Conservation (phyloP, 2,797 vertebrate species). For the Anabas testudineus region DNA sequence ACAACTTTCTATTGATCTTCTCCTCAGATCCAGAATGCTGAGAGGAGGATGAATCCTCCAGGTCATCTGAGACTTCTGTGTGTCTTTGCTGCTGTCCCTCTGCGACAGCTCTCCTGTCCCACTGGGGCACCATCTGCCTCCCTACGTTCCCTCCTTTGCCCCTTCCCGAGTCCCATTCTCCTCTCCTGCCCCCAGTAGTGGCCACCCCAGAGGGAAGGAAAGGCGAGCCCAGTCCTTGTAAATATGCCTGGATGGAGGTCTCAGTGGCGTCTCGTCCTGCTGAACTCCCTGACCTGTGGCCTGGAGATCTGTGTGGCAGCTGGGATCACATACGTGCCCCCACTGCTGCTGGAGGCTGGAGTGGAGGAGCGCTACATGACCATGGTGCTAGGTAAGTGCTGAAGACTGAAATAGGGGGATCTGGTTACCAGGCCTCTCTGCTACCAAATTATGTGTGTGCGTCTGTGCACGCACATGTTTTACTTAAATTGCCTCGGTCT, state of each 20-base stretch:
- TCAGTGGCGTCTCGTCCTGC: conserved; percentile 85
- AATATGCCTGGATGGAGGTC: conserved; percentile 87
- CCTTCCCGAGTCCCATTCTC: conserved; percentile 29
- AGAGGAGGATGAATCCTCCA: conserved; percentile 78
- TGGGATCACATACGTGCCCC: conserved; percentile 87
- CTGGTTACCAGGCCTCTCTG: conserved; percentile 10
- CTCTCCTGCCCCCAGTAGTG: conserved; percentile 57
- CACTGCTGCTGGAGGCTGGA: conserved; percentile 86
- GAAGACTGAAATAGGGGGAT: neutral
- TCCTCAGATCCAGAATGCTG: conserved; percentile 80
- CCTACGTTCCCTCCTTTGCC: conserved; percentile 33
- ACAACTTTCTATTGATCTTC: neutral
- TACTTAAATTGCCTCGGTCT: neutral
- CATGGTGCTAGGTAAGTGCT: conserved; percentile 85
- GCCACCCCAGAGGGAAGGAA: conserved; percentile 59
- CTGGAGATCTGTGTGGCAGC: conserved; percentile 89
- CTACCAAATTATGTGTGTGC: neutral
- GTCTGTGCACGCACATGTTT: neutral
- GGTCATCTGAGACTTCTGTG: conserved; percentile 65
- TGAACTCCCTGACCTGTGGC: conserved; percentile 88
- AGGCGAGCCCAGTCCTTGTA: conserved; percentile 66
- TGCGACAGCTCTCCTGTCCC: conserved; percentile 48
- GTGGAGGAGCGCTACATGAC: conserved; percentile 88
- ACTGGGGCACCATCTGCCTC: conserved; percentile 57
- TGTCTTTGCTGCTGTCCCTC: conserved; percentile 64